Conservation (phyloP, 2,888 invertebrate genomes). For the Gymnocheta viridis region DNA sequence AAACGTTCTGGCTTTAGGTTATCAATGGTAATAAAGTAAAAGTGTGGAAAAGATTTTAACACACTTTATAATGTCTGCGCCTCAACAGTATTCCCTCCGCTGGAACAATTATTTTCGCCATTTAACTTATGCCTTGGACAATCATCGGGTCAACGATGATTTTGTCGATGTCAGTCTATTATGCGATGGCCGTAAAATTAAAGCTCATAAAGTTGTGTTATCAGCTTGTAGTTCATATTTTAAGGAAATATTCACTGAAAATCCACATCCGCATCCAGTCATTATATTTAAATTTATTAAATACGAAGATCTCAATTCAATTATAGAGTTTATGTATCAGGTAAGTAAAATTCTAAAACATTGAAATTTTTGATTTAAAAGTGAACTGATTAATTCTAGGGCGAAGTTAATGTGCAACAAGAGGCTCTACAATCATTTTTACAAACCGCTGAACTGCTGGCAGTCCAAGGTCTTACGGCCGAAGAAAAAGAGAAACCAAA, state of each 20-base stretch:
- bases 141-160: conserved; percentile 86
- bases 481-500: conserved; percentile 82
- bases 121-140: conserved; percentile 91
- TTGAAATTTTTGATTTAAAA: background rate
- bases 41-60: background rate
- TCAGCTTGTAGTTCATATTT: conserved; percentile 94
- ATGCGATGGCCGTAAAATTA: conserved; percentile 92
- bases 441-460: conserved; percentile 89
- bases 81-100: conserved; percentile 91
- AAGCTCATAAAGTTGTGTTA: conserved; percentile 92
- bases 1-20: background rate
- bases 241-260: conserved; percentile 87
- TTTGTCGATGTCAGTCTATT: conserved; percentile 93
- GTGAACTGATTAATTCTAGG: conserved; percentile 79
- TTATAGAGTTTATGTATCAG: conserved; percentile 91
- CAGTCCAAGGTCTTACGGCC: conserved; percentile 89
- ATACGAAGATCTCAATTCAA: conserved; percentile 89
- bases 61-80: conserved; percentile 83
- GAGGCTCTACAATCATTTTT: conserved; percentile 90
- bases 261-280: conserved; percentile 91
- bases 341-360: conserved; percentile 71
- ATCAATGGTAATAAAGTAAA: conserved; percentile 40
- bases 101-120: conserved; percentile 94
- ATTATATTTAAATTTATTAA: conserved; percentile 91
- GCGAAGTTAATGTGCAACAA: conserved; percentile 91